A percentile compares a stretch with the other conserved stretches of the same genome.
Conservation (phyloP, 2,113 vertebrate species). For the Corapipo altera region DNA sequence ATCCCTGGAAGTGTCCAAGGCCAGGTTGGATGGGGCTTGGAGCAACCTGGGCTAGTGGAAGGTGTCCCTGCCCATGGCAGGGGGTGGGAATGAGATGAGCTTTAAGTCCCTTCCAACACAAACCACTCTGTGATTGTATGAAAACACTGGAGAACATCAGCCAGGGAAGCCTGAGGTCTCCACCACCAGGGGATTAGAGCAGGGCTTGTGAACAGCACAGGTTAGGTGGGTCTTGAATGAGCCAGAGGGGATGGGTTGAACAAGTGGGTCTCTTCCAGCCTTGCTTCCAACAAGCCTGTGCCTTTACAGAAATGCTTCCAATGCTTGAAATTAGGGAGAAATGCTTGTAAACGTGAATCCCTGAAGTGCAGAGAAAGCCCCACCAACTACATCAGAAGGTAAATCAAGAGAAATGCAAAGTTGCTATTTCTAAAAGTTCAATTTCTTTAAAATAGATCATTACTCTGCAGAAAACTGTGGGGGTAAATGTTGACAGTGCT, state of each 20-base stretch:
- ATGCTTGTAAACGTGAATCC: not conserved
- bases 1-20: not conserved
- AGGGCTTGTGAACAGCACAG: not conserved
- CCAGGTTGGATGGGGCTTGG: not conserved
- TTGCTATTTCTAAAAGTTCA: conserved; percentile 11
- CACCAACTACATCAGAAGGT: not conserved
- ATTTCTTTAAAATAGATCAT: conserved; percentile 38
- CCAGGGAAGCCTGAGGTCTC: not conserved
- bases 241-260: not conserved
- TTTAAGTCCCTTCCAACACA: not conserved
- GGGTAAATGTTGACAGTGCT: conserved; percentile 46
- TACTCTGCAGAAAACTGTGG: conserved; percentile 27
- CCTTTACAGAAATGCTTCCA: not conserved
- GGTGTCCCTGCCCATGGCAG: not conserved
- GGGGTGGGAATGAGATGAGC: not conserved
- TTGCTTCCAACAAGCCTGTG: not conserved
- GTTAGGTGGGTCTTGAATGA: not conserved
- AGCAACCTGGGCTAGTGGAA: not conserved
- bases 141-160: not conserved
- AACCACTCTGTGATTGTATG: not conserved
- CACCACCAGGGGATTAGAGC: not conserved
- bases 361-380: not conserved
- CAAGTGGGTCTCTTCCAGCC: not conserved
- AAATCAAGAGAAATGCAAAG: conserved; percentile 10
- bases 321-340: not conserved